These are phyloP conservation scores for Anastrepha obliqua DNA, from an alignment of 1,140 invertebrate genomes.

Conservation along the genomic window DNA sequence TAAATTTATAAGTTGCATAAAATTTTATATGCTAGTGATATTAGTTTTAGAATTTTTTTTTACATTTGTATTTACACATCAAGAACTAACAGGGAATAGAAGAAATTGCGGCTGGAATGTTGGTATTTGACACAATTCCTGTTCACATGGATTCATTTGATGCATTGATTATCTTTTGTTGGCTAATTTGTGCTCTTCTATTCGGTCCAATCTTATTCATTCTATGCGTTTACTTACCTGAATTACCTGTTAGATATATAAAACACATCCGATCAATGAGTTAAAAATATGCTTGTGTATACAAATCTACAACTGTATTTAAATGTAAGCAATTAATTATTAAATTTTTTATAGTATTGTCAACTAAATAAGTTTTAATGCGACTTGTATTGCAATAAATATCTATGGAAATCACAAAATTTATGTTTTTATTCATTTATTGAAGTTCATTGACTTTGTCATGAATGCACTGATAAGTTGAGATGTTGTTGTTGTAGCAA, in stretches of 20 bases:
- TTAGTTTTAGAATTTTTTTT: conserved; percentile 11
- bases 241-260: conserved; percentile 67
- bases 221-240: conserved; percentile 69
- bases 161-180: conserved; percentile 65
- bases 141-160: conserved; percentile 63
- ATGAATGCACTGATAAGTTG: too few species aligned
- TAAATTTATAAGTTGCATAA: background rate
- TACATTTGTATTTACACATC: background rate
- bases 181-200: conserved; percentile 67
- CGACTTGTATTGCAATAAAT: background rate
- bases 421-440: too few species aligned
- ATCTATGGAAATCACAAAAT: background rate
- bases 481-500: too few species aligned
- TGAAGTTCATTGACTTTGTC: too few species aligned
- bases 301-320: background rate
- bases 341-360: background rate
- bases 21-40: conserved; percentile 39
- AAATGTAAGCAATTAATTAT: background rate
- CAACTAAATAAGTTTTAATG: background rate
- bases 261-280: conserved; percentile 33
- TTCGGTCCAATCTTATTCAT: conserved; percentile 70
- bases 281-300: background rate
- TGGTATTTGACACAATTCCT: background rate
- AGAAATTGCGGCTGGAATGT: background rate
- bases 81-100: background rate